Percentiles rank a stretch among this genome's conserved stretches.
Evolutionary conservation across 2,797 vertebrate genomes (phyloP).

Genomic region (Synanceia verrucosa): DNA sequence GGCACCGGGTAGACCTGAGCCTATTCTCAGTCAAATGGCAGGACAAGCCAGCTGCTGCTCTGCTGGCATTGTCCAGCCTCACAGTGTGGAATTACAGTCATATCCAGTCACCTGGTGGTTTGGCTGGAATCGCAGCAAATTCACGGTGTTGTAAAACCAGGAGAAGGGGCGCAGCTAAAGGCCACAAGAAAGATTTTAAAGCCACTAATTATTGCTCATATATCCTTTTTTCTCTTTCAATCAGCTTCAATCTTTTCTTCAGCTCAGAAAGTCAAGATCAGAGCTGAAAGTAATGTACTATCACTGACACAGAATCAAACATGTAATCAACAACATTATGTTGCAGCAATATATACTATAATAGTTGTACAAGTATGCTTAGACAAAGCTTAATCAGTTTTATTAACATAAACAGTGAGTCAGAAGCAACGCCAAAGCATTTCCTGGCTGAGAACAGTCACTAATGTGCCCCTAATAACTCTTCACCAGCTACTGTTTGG

Average conservation of each 20-base stretch:
- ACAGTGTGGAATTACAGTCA: conserved; percentile 83
- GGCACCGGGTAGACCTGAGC: conserved; percentile 54
- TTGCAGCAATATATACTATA: not conserved
- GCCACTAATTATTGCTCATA: not conserved
- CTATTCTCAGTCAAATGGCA: conserved; percentile 62
- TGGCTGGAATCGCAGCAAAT: conserved; percentile 67
- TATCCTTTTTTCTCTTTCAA: conserved; percentile 10
- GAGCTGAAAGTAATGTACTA: not conserved
- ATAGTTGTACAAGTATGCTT: not conserved
- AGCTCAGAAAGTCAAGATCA: not conserved
- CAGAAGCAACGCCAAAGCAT: not conserved
- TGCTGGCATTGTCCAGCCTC: conserved; percentile 73
- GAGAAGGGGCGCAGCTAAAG: conserved; percentile 13
- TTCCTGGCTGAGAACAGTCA: no score
- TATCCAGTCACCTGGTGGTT: conserved; percentile 59
- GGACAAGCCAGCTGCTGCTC: conserved; percentile 58
- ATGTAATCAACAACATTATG: not conserved
- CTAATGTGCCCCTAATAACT: not conserved
- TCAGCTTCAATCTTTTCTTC: not conserved
- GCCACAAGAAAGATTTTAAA: conserved; percentile 15
- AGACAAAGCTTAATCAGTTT: not conserved
- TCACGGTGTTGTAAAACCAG: conserved; percentile 32
- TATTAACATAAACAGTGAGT: not conserved
- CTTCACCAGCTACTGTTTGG: conserved; percentile 17
- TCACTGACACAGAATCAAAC: conserved; percentile 10